Conservation (phyloP, 2,113 vertebrate species). For the Podarcis muralis region DNA sequence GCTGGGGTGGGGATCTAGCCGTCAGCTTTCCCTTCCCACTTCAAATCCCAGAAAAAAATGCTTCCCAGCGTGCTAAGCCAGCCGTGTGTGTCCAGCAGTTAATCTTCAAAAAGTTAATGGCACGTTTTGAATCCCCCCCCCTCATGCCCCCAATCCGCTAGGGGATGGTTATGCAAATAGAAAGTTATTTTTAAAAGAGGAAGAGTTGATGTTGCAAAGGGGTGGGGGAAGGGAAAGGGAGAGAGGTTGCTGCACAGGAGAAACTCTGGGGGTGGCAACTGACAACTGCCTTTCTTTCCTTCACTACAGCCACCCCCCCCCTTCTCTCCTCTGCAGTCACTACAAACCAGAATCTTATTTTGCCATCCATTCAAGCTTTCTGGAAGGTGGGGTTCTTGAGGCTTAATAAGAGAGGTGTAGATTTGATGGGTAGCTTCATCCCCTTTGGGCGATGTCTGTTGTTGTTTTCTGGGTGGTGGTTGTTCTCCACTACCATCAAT, state of each 20-base stretch:
- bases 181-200: conserved; percentile 2
- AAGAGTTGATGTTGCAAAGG: background rate
- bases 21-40: conserved; percentile 49
- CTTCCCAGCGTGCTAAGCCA: conserved; percentile 37
- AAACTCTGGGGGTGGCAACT: conserved; percentile 40
- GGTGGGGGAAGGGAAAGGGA: background rate
- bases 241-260: conserved; percentile 43
- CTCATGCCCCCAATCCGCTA: conserved; percentile 1
- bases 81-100: conserved; percentile 71
- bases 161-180: conserved; percentile 47
- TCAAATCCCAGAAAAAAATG: conserved; percentile 63
- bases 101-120: conserved; percentile 77
- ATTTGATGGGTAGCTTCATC: background rate
- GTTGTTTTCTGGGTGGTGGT: background rate
- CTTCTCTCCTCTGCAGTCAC: conserved; percentile 32
- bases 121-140: conserved; percentile 65
- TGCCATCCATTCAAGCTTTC: conserved; percentile 53
- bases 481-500: background rate
- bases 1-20: conserved; percentile 26
- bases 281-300: conserved; percentile 7
- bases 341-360: conserved; percentile 38
- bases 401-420: background rate
- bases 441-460: background rate
- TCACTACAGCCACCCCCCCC: background rate
- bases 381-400: conserved; percentile 48